phyloP scores from a whole-genome alignment of 2,797 vertebrate species.

The Aeoliscus strigatus region DNA sequence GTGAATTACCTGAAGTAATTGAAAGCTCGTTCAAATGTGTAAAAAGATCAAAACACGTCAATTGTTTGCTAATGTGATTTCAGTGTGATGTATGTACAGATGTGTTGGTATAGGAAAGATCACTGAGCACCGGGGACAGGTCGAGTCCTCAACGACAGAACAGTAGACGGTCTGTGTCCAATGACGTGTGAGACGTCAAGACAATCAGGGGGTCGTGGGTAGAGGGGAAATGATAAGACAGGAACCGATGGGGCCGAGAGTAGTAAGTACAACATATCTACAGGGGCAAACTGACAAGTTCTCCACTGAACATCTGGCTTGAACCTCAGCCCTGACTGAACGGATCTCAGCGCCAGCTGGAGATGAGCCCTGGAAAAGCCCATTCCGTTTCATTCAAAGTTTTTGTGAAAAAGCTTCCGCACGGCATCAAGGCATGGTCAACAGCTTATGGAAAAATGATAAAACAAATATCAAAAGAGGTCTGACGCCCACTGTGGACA shows the following conservation, averaged over 20 bases:
- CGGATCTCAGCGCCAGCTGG: constrained; percentile 12
- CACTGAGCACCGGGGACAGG: constrained; percentile 24
- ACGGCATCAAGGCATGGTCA: constrained; percentile 14
- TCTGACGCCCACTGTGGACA: constrained; percentile 19
- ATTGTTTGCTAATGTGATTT: too few species aligned
- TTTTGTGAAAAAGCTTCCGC: constrained; percentile 18
- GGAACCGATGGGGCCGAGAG: constrained; percentile 13
- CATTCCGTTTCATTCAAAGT: constrained; percentile 29
- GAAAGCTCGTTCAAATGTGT: too few species aligned
- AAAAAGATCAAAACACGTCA: too few species aligned
- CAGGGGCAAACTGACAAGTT: constrained; percentile 13
- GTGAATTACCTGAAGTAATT: too few species aligned
- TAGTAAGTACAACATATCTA: constrained; percentile 56
- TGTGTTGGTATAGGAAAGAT: constrained; percentile 4
- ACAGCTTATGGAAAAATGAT: constrained; percentile 19
- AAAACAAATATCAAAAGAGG: too few species aligned
- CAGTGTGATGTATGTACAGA: too few species aligned
- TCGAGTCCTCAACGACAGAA: constrained; percentile 19
- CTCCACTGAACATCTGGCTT: constrained; percentile 35
- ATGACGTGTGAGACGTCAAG: constrained; percentile 21
- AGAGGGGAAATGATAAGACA: constrained; percentile 54
- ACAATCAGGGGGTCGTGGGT: constrained; percentile 32
- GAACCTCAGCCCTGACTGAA: constrained; percentile 32
- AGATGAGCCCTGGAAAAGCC: constrained; percentile 23
- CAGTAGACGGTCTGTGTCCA: constrained; percentile 21